Evolutionary conservation across 2,797 vertebrate species (phyloP).

Genomic region (Jordanella pulchra): DNA sequence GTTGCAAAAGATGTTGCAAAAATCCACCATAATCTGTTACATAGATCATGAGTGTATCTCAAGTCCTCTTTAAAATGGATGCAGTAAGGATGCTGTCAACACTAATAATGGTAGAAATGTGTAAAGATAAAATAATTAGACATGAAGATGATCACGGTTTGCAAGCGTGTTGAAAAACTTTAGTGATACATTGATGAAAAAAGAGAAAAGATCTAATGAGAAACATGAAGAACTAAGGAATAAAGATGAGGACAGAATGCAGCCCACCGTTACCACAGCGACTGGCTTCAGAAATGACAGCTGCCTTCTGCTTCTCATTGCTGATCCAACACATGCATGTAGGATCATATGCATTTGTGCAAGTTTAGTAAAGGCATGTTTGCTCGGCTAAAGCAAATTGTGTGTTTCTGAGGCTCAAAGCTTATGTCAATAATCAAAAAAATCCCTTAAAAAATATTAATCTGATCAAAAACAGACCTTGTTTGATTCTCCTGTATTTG

Average conservation of each 20-base stretch:
- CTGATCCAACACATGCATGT: no score
- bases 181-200: background rate
- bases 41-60: no score
- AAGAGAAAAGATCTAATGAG: background rate
- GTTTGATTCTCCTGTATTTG: no score
- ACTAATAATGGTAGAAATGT: background rate
- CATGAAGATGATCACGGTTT: background rate
- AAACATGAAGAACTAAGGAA: background rate
- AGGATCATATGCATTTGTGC: background rate
- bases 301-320: background rate
- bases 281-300: background rate
- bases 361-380: background rate
- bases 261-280: background rate
- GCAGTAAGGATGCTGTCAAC: background rate
- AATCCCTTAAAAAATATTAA: background rate
- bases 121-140: background rate
- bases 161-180: background rate
- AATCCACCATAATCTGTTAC: no score
- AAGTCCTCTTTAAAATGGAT: no score
- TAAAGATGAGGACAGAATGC: background rate
- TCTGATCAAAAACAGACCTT: background rate
- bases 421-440: no score
- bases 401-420: no score
- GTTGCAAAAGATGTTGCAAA: no score
- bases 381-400: background rate